Evolutionary conservation across 2,797 vertebrate genomes (phyloP).

Genomic region (Psittacula echo): DNA sequence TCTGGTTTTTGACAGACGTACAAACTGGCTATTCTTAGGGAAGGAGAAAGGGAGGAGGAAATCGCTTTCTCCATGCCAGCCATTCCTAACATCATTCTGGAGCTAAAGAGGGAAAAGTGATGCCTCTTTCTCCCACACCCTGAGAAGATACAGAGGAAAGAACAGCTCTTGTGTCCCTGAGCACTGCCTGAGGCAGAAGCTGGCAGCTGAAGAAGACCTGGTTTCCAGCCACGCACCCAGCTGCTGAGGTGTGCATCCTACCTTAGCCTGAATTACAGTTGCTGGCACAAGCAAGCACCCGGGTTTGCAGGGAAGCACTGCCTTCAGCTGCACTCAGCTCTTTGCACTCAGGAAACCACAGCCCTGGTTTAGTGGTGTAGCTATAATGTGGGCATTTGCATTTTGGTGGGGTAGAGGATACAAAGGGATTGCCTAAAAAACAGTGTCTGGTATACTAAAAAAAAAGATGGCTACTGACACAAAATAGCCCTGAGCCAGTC

Average conservation of each 20-base stretch:
- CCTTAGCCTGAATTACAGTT: conserved; percentile 14
- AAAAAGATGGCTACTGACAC: neutral
- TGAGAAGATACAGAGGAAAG: neutral
- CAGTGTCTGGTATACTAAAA: neutral
- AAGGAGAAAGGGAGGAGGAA: neutral
- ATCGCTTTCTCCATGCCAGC: neutral
- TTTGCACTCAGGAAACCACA: neutral
- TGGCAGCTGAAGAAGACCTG: neutral
- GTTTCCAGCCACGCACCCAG: neutral
- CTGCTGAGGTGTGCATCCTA: neutral
- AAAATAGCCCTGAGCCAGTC: neutral
- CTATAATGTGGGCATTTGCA: neutral
- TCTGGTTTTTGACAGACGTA: neutral
- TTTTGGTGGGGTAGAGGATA: neutral
- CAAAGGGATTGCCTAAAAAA: neutral
- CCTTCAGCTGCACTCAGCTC: neutral
- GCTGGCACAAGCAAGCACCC: neutral
- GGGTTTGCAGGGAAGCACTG: neutral
- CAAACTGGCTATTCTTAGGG: neutral
- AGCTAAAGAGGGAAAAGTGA: neutral
- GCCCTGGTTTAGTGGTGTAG: neutral
- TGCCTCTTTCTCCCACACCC: neutral
- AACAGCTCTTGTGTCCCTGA: neutral
- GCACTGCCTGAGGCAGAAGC: neutral
- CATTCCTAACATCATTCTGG: neutral